These are phyloP conservation scores for Lacerta bilineata DNA, from an alignment of 2,797 vertebrate species.

Conservation along the genomic window DNA sequence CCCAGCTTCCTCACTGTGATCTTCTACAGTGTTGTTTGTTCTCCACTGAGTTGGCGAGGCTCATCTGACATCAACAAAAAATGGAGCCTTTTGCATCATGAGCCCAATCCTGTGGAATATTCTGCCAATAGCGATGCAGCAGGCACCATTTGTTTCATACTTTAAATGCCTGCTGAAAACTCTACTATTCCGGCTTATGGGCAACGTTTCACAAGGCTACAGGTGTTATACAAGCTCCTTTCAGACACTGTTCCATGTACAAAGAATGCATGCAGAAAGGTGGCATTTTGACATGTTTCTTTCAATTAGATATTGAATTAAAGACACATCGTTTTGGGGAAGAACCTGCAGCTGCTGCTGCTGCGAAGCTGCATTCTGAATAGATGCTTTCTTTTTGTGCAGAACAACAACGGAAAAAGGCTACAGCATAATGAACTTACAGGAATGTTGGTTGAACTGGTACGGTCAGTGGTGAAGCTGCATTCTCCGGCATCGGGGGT, in stretches of 20 bases:
- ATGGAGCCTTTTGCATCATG: no score
- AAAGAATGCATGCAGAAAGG: not conserved
- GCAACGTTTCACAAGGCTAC: not conserved
- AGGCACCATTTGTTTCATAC: no score
- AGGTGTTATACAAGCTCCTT: not conserved
- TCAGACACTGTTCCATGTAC: not conserved
- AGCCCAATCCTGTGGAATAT: no score
- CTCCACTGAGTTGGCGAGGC: no score
- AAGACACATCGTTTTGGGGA: not conserved
- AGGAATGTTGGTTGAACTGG: not conserved
- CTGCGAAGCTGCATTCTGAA: not conserved
- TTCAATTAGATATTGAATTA: not conserved
- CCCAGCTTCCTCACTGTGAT: no score
- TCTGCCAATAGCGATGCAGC: no score
- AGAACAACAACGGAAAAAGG: not conserved
- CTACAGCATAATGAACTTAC: not conserved
- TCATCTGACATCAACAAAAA: no score
- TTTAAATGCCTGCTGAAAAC: no score
- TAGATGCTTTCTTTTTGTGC: not conserved
- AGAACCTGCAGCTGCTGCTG: not conserved
- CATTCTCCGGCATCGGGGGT: no score
- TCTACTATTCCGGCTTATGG: no score
- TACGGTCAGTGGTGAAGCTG: no score
- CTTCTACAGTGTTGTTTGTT: no score
- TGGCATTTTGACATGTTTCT: not conserved